Percentiles rank a stretch among this genome's conserved stretches.
Evolutionary conservation across 2,888 invertebrate species (phyloP).

Genomic region (Mactromeris polynyma): DNA sequence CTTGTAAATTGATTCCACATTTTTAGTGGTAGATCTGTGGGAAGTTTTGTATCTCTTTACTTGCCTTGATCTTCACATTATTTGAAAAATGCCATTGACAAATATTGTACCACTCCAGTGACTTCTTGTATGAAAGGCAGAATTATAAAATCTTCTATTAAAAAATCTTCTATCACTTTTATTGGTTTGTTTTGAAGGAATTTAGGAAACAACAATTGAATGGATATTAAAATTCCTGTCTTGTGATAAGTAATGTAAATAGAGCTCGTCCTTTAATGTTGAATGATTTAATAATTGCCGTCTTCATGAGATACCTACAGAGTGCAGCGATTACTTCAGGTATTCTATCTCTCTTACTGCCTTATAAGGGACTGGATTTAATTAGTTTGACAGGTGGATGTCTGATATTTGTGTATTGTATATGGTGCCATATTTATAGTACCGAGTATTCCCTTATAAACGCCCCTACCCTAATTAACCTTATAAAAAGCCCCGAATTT

Average conservation of each 20-base stretch:
- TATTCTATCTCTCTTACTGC: not conserved
- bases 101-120: not conserved
- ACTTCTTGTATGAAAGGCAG: not conserved
- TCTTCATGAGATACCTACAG: not conserved
- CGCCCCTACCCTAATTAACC: no score
- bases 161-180: not conserved
- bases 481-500: no score
- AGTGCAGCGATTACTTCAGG: not conserved
- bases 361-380: not conserved
- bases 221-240: slow-evolving; percentile 12
- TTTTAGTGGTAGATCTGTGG: not conserved
- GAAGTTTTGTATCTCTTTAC: not conserved
- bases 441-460: no score
- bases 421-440: no score
- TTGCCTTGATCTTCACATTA: not conserved
- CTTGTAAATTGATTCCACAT: no score
- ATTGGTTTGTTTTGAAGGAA: slow-evolving; percentile 1
- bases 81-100: not conserved
- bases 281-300: slow-evolving; percentile 12
- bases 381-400: slow-evolving; percentile 3
- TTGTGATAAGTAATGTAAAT: slow-evolving; percentile 14
- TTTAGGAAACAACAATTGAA: not conserved
- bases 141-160: slow-evolving; percentile 6
- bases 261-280: slow-evolving; percentile 2
- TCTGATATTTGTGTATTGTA: not conserved